A percentile compares a stretch with the other conserved stretches of the same genome.
Conservation (phyloP, 2,888 invertebrate genomes). For the Thecocarcelia acutangulata region DNA sequence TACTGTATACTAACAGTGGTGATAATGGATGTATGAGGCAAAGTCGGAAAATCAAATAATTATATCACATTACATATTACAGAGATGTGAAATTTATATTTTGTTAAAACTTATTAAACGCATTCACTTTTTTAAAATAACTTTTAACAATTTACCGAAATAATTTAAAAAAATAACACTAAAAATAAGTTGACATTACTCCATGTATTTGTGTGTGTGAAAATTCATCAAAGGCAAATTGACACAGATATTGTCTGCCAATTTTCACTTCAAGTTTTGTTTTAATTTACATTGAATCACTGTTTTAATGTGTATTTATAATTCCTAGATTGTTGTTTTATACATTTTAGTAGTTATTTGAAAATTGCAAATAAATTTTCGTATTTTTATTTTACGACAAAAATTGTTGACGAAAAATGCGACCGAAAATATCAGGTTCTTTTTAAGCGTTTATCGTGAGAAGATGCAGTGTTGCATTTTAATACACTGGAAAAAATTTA, state of each 20-base stretch:
- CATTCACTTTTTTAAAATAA: background rate
- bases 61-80: background rate
- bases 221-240: conserved; percentile 52
- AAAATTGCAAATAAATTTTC: conserved; percentile 24
- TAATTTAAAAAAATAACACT: background rate
- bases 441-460: conserved; percentile 54
- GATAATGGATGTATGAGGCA: conserved; percentile 1
- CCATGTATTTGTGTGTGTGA: conserved; percentile 25
- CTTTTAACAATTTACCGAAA: background rate
- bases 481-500: conserved; percentile 31
- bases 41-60: background rate
- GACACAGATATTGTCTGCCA: conserved; percentile 61
- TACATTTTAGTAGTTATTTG: background rate
- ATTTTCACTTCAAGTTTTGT: conserved; percentile 35
- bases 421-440: conserved; percentile 59
- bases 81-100: conserved; percentile 3
- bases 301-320: background rate
- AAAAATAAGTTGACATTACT: conserved; percentile 37
- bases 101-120: background rate
- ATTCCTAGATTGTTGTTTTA: background rate
- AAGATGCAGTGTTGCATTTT: conserved; percentile 44
- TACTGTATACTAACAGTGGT: conserved; percentile 27
- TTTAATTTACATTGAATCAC: background rate
- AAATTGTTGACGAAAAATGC: conserved; percentile 67
- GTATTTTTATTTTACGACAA: conserved; percentile 58